A percentile compares a stretch with the other conserved stretches of the same genome.
Evolutionary conservation across 2,113 vertebrate species (phyloP).

Genomic region (Psilopogon haemacephalus): DNA sequence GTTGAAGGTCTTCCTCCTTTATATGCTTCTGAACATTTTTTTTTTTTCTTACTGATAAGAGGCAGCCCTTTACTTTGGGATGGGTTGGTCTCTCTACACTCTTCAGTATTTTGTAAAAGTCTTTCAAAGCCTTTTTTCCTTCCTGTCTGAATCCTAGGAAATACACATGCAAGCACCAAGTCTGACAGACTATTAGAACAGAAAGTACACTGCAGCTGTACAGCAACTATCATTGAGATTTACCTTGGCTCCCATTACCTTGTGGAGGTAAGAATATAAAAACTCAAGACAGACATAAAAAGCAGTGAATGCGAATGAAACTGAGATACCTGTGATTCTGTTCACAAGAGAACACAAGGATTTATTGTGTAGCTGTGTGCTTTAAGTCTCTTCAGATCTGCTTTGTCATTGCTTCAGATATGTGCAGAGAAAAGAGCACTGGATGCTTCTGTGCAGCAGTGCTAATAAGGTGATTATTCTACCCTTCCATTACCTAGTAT

Average conservation of each 20-base stretch:
- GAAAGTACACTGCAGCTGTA: background rate
- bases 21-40: background rate
- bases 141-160: background rate
- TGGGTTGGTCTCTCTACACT: background rate
- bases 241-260: background rate
- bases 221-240: background rate
- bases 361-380: background rate
- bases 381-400: background rate
- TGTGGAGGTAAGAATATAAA: background rate
- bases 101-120: background rate
- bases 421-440: rapidly evolving
- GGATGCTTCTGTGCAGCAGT: background rate
- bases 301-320: background rate
- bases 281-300: background rate
- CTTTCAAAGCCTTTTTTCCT: background rate
- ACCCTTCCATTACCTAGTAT: background rate
- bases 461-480: background rate
- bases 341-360: background rate
- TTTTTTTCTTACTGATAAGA: rapidly evolving
- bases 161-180: background rate
- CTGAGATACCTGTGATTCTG: background rate
- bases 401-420: background rate
- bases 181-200: background rate
- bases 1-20: background rate
- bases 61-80: background rate